These are phyloP conservation scores for Neuroterus valhalla DNA, from an alignment of 1,140 invertebrate genomes.

Conservation along the genomic window DNA sequence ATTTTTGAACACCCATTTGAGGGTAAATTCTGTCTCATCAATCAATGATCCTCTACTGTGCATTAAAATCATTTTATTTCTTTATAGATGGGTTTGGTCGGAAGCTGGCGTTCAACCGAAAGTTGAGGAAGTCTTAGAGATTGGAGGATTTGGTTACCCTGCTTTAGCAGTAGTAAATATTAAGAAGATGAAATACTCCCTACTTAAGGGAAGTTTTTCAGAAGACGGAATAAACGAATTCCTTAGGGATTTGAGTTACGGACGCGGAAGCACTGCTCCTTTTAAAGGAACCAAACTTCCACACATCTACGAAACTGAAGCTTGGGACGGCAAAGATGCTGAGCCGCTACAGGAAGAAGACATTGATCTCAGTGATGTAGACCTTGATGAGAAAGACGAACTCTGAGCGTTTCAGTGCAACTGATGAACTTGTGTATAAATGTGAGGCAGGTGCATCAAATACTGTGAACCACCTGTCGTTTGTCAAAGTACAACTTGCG, in stretches of 20 bases:
- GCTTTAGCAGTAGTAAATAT: conserved; percentile 97
- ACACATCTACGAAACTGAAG: conserved; percentile 81
- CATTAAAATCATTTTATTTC: background rate
- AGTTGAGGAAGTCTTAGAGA: conserved; percentile 92
- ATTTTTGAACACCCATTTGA: no score
- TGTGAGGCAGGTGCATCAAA: no score
- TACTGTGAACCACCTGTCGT: no score
- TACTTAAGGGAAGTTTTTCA: conserved; percentile 95
- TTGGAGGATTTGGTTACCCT: conserved; percentile 94
- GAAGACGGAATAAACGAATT: conserved; percentile 96
- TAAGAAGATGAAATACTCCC: conserved; percentile 97
- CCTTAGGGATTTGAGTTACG: conserved; percentile 94
- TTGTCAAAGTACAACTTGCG: no score
- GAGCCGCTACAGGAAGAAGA: conserved; percentile 93
- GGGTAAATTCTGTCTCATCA: no score
- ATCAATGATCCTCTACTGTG: background rate
- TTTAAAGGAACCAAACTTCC: conserved; percentile 91
- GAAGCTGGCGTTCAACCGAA: conserved; percentile 91
- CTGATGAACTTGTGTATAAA: background rate
- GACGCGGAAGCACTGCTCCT: conserved; percentile 93
- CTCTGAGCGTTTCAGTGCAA: conserved; percentile 76
- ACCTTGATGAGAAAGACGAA: conserved; percentile 91
- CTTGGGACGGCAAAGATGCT: conserved; percentile 99
- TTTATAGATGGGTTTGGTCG: conserved; percentile 92
- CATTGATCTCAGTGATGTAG: conserved; percentile 93